Evolutionary conservation across 2,797 vertebrate genomes (phyloP).

Genomic region (Hafferia zeledoni): DNA sequence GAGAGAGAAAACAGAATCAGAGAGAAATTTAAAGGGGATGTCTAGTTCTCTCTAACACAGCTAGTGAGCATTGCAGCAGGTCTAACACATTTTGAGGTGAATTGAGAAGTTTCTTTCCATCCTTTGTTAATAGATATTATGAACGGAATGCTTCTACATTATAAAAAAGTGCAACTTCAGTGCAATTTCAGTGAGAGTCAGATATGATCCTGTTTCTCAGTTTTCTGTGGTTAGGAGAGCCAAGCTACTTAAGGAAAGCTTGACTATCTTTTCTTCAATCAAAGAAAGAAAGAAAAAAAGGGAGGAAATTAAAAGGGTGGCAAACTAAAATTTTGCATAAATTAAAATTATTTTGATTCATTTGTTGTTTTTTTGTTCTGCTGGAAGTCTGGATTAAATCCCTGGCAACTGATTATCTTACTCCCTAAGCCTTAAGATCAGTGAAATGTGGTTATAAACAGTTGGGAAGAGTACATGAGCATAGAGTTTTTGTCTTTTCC

Average conservation of each 20-base stretch:
- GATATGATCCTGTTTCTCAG: neutral
- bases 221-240: neutral
- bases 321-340: neutral
- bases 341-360: neutral
- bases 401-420: neutral
- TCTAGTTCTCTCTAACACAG: neutral
- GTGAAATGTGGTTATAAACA: neutral
- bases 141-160: neutral
- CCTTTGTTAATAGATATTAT: neutral
- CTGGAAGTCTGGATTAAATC: neutral
- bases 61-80: neutral
- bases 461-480: neutral
- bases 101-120: neutral
- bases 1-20: neutral
- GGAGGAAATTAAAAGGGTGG: accelerated
- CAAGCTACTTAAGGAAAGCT: neutral
- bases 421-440: neutral
- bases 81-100: neutral
- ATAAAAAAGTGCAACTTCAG: neutral
- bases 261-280: neutral
- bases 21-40: neutral
- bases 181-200: neutral
- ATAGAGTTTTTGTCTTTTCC: neutral
- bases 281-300: neutral
- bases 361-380: neutral